Conservation (phyloP, 2,797 vertebrate species). For the Menidia menidia region DNA sequence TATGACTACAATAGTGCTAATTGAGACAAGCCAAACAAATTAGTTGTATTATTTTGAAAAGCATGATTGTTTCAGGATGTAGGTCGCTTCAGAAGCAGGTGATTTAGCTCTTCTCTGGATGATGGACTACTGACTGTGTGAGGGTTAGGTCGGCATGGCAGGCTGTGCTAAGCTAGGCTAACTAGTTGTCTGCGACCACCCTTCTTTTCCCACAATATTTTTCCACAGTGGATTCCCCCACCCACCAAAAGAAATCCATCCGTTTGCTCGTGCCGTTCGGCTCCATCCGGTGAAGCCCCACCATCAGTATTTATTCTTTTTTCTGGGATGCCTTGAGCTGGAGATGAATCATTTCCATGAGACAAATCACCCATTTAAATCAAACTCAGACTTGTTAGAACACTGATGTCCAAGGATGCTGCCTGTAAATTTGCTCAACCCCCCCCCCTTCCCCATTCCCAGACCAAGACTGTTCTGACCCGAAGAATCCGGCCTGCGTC, state of each 20-base stretch:
- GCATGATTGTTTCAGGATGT: neutral
- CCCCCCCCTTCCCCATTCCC: slow-evolving; percentile 1
- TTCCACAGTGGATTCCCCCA: neutral
- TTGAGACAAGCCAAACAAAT: no score
- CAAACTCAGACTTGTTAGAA: slow-evolving; percentile 18
- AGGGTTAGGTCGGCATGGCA: neutral
- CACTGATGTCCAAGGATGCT: neutral
- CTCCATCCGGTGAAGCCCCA: slow-evolving; percentile 3
- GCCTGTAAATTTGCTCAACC: slow-evolving; percentile 19
- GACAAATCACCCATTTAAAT: neutral
- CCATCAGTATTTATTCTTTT: slow-evolving; percentile 19
- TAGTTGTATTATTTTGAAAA: slow-evolving; percentile 5
- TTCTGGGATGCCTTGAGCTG: neutral
- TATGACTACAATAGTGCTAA: no score
- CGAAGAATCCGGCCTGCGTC: slow-evolving; percentile 13
- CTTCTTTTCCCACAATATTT: neutral
- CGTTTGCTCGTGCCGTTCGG: neutral
- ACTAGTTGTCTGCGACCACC: neutral
- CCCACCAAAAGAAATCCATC: neutral
- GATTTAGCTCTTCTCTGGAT: neutral
- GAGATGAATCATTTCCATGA: neutral
- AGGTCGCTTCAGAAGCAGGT: neutral
- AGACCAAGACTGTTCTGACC: neutral
- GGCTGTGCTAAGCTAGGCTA: slow-evolving; percentile 9
- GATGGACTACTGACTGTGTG: neutral